A percentile compares a stretch with the other conserved stretches of the same genome.
Conservation (phyloP, 2,797 vertebrate species). For the Clarias pachynema region DNA sequence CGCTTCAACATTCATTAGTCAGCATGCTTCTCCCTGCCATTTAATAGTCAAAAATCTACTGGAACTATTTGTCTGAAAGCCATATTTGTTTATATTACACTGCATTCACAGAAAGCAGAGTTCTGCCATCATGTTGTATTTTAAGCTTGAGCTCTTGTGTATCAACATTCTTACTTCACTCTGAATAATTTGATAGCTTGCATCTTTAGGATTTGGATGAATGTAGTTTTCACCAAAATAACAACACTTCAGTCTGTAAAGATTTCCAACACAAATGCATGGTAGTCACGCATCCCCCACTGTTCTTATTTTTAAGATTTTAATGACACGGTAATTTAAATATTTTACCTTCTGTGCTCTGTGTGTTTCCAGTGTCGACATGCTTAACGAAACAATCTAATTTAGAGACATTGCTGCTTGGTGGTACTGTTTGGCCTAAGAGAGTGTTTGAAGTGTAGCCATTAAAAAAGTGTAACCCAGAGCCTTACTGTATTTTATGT, state of each 20-base stretch:
- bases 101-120: neutral
- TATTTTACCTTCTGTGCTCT: neutral
- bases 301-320: neutral
- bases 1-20: slow-evolving; percentile 5
- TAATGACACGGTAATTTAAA: neutral
- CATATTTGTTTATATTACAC: slow-evolving; percentile 2
- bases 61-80: neutral
- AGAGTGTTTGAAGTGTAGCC: neutral
- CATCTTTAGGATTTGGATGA: neutral
- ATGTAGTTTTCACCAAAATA: neutral
- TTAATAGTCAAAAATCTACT: slow-evolving; percentile 18
- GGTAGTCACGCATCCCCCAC: neutral
- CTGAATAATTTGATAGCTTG: neutral
- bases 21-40: neutral
- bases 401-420: slow-evolving; percentile 12
- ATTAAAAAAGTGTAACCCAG: neutral
- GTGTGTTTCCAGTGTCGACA: neutral
- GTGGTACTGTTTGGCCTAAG: neutral
- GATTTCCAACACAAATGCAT: neutral
- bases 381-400: neutral
- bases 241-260: slow-evolving; percentile 13
- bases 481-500: neutral
- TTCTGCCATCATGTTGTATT: neutral
- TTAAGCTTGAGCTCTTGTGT: neutral
- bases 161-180: neutral